Conservation (phyloP, 2,113 vertebrate genomes). For the Plecotus auritus region DNA sequence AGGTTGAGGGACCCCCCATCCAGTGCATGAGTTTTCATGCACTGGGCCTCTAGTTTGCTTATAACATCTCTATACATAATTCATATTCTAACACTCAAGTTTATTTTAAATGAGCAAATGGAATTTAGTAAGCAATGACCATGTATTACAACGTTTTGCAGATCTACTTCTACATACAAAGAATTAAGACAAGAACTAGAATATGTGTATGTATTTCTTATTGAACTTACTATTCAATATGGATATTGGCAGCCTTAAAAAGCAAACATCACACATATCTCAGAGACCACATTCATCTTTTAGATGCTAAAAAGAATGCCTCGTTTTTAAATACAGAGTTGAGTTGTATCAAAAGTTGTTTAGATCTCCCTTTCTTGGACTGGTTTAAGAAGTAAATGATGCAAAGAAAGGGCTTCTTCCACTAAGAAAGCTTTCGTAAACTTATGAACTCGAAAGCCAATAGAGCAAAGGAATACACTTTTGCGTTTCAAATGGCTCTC, state of each 20-base stretch:
- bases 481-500: slow-evolving; percentile 52
- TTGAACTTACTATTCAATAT: slow-evolving; percentile 59
- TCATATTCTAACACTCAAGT: not conserved
- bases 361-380: slow-evolving; percentile 61
- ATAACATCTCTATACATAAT: not conserved
- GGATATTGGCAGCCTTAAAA: slow-evolving; percentile 45
- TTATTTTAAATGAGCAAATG: not conserved
- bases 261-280: slow-evolving; percentile 63
- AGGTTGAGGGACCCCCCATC: too few species aligned
- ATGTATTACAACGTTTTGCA: not conserved
- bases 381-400: slow-evolving; percentile 62
- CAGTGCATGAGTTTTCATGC: too few species aligned
- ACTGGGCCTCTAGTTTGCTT: not conserved
- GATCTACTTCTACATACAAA: not conserved
- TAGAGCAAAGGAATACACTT: slow-evolving; percentile 21
- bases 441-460: slow-evolving; percentile 45
- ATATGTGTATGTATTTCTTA: slow-evolving; percentile 18
- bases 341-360: slow-evolving; percentile 58
- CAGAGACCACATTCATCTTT: slow-evolving; percentile 61
- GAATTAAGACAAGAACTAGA: not conserved
- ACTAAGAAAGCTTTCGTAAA: slow-evolving; percentile 57
- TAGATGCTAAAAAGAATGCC: slow-evolving; percentile 53
- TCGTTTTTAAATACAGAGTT: slow-evolving; percentile 56
- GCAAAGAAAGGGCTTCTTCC: not conserved
- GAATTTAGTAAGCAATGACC: not conserved